Percentiles rank a stretch among this genome's conserved stretches.
These are phyloP conservation scores for Laupala kohalensis DNA, from an alignment of 1,140 invertebrate genomes.

Conservation along the genomic window DNA sequence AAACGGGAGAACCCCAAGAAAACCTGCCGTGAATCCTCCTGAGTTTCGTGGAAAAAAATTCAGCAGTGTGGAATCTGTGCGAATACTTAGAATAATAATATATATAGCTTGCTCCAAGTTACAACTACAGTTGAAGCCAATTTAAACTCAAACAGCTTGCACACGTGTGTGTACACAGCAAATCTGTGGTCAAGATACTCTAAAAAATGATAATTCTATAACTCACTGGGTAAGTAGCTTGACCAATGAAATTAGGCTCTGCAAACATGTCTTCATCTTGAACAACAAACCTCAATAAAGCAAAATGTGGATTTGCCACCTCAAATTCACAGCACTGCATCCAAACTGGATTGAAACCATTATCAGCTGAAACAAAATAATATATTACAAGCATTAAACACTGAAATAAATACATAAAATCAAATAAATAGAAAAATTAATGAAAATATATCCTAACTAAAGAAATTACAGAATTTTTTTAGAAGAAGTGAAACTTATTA, in stretches of 20 bases:
- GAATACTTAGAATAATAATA: no score
- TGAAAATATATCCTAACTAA: no score
- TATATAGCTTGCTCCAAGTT: no score
- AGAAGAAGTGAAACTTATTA: no score
- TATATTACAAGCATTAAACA: not conserved
- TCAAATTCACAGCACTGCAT: constrained; percentile 78
- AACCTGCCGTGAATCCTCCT: no score
- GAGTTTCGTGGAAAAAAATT: no score
- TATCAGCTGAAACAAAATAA: constrained; percentile 57
- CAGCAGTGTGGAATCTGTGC: no score
- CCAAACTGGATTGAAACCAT: constrained; percentile 96
- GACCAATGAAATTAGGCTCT: constrained; percentile 93
- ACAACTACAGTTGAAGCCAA: no score
- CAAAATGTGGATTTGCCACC: constrained; percentile 77
- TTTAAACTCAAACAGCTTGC: not conserved
- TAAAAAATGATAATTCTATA: constrained; percentile 8
- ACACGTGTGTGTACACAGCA: no score
- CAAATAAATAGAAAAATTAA: not conserved
- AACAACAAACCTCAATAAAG: constrained; percentile 81
- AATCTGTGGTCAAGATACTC: not conserved
- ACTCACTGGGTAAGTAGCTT: constrained; percentile 80
- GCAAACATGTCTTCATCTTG: constrained; percentile 98
- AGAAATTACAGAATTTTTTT: no score
- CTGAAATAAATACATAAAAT: not conserved
- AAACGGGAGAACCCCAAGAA: no score